A percentile compares a stretch with the other conserved stretches of the same genome.
Conservation (phyloP, 2,888 invertebrate species). For the Fissipunctia ypsillon region DNA sequence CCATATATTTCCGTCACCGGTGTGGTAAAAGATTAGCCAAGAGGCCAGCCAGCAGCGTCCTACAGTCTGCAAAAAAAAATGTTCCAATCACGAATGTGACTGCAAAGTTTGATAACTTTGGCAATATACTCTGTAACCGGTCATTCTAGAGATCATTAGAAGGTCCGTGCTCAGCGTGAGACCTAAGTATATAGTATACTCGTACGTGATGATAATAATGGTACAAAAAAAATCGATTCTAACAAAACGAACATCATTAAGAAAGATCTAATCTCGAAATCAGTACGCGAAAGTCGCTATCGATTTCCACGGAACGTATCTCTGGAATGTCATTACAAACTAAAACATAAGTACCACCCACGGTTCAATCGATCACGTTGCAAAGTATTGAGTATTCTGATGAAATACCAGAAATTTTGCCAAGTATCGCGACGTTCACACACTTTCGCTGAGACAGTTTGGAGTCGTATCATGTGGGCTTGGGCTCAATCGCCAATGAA, state of each 20-base stretch:
- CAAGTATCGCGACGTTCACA: conserved; percentile 81
- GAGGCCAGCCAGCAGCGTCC: neutral
- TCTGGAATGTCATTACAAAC: conserved; percentile 75
- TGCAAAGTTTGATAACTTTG: neutral
- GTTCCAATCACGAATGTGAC: neutral
- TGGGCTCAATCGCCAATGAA: conserved; percentile 68
- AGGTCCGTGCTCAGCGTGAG: neutral
- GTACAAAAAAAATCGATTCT: conserved; percentile 20
- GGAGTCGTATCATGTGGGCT: conserved; percentile 74
- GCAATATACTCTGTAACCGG: neutral
- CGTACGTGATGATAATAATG: conserved; percentile 34
- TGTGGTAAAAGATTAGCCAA: conserved; percentile 1
- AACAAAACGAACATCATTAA: conserved; percentile 54
- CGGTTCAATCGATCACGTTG: conserved; percentile 77
- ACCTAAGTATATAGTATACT: neutral
- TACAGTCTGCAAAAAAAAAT: neutral
- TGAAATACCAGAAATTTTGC: conserved; percentile 86
- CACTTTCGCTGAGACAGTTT: conserved; percentile 89
- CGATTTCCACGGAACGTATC: conserved; percentile 71
- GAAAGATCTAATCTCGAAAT: conserved; percentile 58
- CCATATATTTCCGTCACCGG: conserved; percentile 16
- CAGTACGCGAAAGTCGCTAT: conserved; percentile 61
- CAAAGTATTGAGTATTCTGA: conserved; percentile 75
- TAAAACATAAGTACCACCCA: conserved; percentile 82
- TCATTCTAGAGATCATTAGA: conserved; percentile 1